Conservation (phyloP, 1,140 invertebrate genomes). For the Leucophenga varia region DNA sequence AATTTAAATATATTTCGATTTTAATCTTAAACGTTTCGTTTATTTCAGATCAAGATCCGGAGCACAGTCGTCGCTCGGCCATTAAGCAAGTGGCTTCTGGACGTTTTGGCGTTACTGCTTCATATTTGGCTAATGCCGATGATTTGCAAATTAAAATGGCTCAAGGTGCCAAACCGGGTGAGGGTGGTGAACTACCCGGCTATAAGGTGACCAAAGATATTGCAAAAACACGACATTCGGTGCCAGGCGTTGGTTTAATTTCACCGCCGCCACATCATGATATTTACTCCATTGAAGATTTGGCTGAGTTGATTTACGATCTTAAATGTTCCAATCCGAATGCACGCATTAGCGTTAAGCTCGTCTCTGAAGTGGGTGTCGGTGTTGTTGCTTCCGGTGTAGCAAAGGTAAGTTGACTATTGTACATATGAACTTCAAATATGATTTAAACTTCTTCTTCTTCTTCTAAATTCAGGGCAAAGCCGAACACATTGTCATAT, state of each 20-base stretch:
- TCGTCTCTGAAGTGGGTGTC: slow-evolving; percentile 98
- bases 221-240: slow-evolving; percentile 91
- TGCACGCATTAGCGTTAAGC: slow-evolving; percentile 94
- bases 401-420: slow-evolving; percentile 72
- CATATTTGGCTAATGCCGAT: slow-evolving; percentile 95
- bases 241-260: slow-evolving; percentile 96
- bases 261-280: slow-evolving; percentile 99
- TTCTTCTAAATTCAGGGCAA: slow-evolving; percentile 70
- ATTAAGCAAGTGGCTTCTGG: slow-evolving; percentile 96
- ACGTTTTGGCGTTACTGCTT: slow-evolving; percentile 96
- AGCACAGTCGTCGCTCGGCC: slow-evolving; percentile 75
- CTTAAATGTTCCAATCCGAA: slow-evolving; percentile 96
- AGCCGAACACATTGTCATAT: slow-evolving; percentile 97
- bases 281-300: slow-evolving; percentile 99
- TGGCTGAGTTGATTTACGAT: slow-evolving; percentile 98
- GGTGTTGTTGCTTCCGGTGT: slow-evolving; percentile 97
- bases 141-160: slow-evolving; percentile 98
- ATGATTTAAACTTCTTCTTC: too few relatives aligned
- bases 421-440: background rate
- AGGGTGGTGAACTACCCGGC: slow-evolving; percentile 89
- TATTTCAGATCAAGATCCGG: slow-evolving; percentile 66
- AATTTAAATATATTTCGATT: background rate
- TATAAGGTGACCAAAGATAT: slow-evolving; percentile 91
- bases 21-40: background rate
- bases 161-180: slow-evolving; percentile 96